Base-by-base conservation (phyloP, 2,888 invertebrate genomes). In the Philaethria dido region DNA sequence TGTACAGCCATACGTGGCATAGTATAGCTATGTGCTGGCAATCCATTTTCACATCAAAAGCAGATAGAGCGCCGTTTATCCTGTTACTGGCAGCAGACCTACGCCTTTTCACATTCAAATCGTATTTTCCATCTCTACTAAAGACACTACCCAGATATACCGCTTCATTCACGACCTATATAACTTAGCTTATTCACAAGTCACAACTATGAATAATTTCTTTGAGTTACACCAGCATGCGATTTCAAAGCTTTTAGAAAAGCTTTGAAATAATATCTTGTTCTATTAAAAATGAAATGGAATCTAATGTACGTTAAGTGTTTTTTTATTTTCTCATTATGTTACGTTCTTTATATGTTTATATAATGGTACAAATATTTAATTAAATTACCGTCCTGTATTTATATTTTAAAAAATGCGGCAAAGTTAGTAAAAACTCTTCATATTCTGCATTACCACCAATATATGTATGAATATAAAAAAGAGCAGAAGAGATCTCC, bases 241-340 rank as follows among this genome's bases (percentile, higher is more conserved):
- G 39, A 36, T n/a, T 57, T 42, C 22, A 57, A 39, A 42, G 20
- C 14, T 18, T 6, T 55, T 39, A 6, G 20, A 20, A 22, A 59
- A 64, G 11, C 29, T 52, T 52, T 52, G 29, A 29, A 29, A 29
- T 52, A 16, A 29, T 52, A 29, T 29, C 9, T 25, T n/a, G 9
- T 50, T 29, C 50, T n/a, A 25, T 50, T 50, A 29, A 16, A 52
- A 52, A 25, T 52, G 25, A 50, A 50, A 39, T 14, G 25, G 25
- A 25, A 50, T 50, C 3, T 25, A 50, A 50, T 25, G n/a, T 50
- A 25, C n/a, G n/a, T n/a, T 25, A 1, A 13, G 8, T 50, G 3
- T 50, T 9, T 50, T n/a, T 48, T 25, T 25, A 50, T 50, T 8
- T 50, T 50, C 3, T 25, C n/a, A n/a, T 50, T 25, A 25, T 25